Evolutionary conservation across 2,888 invertebrate species (phyloP).

Genomic region (Melinopterus prodromus): DNA sequence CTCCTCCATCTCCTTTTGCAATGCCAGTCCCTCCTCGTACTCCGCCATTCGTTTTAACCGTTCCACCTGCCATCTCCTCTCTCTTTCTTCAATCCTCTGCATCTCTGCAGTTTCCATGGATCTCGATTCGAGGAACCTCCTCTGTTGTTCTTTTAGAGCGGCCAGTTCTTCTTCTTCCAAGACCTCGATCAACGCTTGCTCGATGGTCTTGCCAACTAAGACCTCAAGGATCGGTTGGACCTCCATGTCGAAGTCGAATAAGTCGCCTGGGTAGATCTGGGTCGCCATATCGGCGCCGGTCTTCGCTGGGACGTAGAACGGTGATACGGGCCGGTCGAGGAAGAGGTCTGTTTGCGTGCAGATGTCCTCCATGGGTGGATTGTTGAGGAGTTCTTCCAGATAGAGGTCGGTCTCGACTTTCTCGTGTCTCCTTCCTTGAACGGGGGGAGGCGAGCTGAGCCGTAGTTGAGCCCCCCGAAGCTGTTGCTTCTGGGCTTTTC

Average conservation of each 20-base stretch:
- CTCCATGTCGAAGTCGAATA: conserved; percentile 93
- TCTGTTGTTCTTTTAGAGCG: conserved; percentile 80
- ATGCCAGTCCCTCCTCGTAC: conserved; percentile 68
- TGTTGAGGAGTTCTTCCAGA: conserved; percentile 83
- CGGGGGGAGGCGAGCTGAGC: conserved; percentile 80
- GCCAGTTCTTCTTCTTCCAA: conserved; percentile 93
- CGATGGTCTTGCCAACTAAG: conserved; percentile 87
- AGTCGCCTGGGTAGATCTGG: conserved; percentile 89
- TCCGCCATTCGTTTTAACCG: conserved; percentile 79
- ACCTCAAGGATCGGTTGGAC: conserved; percentile 90
- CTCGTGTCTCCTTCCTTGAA: conserved; percentile 84
- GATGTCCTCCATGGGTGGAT: conserved; percentile 78
- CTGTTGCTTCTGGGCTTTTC: conserved; percentile 70
- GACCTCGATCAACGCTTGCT: conserved; percentile 89
- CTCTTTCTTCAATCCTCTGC: conserved; percentile 81
- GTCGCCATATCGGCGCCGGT: conserved; percentile 79
- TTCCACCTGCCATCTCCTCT: conserved; percentile 72
- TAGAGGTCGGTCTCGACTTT: conserved; percentile 90
- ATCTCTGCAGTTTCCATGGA: conserved; percentile 85
- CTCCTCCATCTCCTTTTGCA: conserved; percentile 80
- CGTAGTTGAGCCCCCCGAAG: conserved; percentile 62
- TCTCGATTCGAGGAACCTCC: conserved; percentile 74
- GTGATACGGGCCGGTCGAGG: conserved; percentile 82
- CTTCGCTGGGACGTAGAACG: conserved; percentile 80
- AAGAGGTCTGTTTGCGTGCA: conserved; percentile 86